These are phyloP conservation scores for Shinisaurus crocodilurus DNA, from an alignment of 2,113 vertebrate species.

Conservation along the genomic window DNA sequence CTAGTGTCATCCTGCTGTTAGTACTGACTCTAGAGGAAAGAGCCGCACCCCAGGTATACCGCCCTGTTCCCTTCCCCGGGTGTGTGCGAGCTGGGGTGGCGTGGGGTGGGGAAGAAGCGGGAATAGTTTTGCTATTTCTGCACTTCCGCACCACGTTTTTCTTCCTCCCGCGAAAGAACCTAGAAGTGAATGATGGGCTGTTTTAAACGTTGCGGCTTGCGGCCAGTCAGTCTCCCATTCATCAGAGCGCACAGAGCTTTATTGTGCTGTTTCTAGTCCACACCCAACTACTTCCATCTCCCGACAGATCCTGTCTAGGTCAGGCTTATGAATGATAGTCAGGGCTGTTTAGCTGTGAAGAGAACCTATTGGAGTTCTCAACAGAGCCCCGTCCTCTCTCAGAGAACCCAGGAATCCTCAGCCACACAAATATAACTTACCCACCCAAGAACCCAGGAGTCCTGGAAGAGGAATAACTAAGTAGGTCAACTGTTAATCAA, in stretches of 20 bases:
- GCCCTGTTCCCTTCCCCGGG: no score
- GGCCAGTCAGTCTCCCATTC: conserved; percentile 10
- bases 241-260: background rate
- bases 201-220: background rate
- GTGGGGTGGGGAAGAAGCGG: background rate
- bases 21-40: background rate
- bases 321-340: background rate
- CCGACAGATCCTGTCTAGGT: background rate
- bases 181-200: background rate
- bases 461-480: background rate
- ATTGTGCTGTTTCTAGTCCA: background rate
- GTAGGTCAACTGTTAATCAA: background rate
- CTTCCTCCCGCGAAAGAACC: background rate
- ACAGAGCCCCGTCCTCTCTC: no score
- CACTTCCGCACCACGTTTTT: background rate
- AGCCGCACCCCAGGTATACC: background rate
- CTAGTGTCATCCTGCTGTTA: background rate
- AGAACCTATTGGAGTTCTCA: background rate
- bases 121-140: background rate
- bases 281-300: background rate
- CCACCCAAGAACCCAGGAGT: background rate
- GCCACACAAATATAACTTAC: background rate
- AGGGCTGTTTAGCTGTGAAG: background rate
- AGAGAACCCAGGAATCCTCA: background rate
- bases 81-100: no score